Percentiles rank a stretch among this genome's conserved stretches.
Evolutionary conservation across 2,888 invertebrate species (phyloP).

Genomic region (Plebejus anna): DNA sequence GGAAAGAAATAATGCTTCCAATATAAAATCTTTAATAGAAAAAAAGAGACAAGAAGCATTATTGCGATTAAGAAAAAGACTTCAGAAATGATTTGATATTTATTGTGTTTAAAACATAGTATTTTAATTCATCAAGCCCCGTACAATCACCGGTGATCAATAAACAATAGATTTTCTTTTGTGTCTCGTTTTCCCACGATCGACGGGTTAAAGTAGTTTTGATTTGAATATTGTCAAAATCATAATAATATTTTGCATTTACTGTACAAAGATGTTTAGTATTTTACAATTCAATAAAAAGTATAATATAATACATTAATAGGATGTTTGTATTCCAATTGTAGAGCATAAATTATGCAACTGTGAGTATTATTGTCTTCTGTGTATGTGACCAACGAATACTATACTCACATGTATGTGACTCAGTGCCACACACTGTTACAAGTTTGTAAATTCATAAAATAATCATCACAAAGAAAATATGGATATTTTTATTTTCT

Average conservation of each 20-base stretch:
- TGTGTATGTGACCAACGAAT: too few species aligned
- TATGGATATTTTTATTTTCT: too few species aligned
- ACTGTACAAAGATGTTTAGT: background rate
- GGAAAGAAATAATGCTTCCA: slow-evolving; percentile 36
- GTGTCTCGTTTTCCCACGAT: too few species aligned
- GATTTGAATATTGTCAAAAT: background rate
- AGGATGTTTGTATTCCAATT: too few species aligned
- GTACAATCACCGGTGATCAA: too few species aligned
- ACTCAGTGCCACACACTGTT: too few species aligned
- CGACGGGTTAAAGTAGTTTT: background rate
- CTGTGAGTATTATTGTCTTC: too few species aligned
- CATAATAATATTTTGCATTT: background rate
- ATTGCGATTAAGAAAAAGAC: slow-evolving; percentile 63
- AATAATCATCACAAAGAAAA: too few species aligned
- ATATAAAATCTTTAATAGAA: slow-evolving; percentile 63
- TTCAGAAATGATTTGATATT: slow-evolving; percentile 43
- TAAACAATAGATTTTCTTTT: too few species aligned
- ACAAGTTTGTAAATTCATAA: too few species aligned
- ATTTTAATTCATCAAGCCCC: background rate
- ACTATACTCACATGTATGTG: too few species aligned
- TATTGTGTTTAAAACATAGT: slow-evolving; percentile 13
- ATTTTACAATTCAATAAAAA: background rate
- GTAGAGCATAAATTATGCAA: too few species aligned
- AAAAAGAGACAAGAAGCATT: slow-evolving; percentile 73
- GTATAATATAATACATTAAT: background rate